Evolutionary conservation across 2,888 invertebrate genomes (phyloP), one percentile per base, ranked within the genome.

Genomic region (Sinotaia quadrata): DNA sequence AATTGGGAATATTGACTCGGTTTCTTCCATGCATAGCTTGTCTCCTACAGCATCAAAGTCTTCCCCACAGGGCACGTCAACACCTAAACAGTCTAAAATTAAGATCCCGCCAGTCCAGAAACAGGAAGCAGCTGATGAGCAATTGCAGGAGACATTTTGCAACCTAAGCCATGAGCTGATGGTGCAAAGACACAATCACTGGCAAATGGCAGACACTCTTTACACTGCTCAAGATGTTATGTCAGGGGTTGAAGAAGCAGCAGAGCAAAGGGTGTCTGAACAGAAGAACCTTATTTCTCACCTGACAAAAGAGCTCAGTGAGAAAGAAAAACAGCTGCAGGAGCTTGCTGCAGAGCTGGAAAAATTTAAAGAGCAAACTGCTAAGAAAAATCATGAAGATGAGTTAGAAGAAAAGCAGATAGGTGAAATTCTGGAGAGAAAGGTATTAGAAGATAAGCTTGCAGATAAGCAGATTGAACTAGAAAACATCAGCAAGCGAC

Each of bases 221-320:
- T 77, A 78, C 31, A 71, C 78, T 62, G 72, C 80, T 21, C 77
- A 80, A 51, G 78, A 81, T 34, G 67, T 82, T 7, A 57, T 81
- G 15, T 66, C 71, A 52, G 74, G 73, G 21, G 74, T 82, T 47
- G 82, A 80, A 67, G 62, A 72, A 27, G 78, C 79, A 12, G 80
- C 79, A 1, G 79, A 81, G 54, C 68, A 69, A n/a, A 75, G 74
- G 54, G 75, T 75, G 52, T 60, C 71, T 10, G 77, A 80, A 44
- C 81, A 82, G 57, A 75, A 75, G 44, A 68, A 72, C 31, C 69
- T 81, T n/a, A 81, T 81, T 59, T 67, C 73, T 52, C 69, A 75
- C 15, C 74, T 83, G 4, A 71, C 77, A 4, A 58, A 73, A 34
- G 76, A 79, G 29, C 74, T 81, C 47, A 75, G 74, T 41, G 62